Base-by-base conservation (phyloP, 2,797 vertebrate genomes). In the Taeniopygia guttata region DNA sequence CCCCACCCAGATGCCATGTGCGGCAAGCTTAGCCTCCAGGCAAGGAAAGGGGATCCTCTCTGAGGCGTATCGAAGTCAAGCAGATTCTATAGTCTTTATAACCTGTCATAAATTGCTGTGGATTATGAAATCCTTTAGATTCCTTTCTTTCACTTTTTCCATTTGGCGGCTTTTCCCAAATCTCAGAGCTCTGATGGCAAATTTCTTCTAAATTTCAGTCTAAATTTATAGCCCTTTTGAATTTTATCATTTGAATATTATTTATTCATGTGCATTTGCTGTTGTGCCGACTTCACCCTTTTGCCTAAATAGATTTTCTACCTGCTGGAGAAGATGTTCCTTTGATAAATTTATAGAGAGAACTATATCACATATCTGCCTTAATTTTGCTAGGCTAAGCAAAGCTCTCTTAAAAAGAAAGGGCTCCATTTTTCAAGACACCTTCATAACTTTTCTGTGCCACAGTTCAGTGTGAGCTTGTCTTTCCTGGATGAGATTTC, bases 221-320 rank as follows among this genome's bases (percentile, higher is more conserved):
- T 81, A 88, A 80, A 88, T 90, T 83, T 94, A 94, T 86, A 52
- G 69, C 36, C 43, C 73, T 43, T 78, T 55, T 62, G 20, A 68
- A 72, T 87, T 87, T 91, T 75, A 91, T 95, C 36, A 83, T 93
- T 95, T 91, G 73, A 94, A 66, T 91, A 90, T 95, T 95, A 96
- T 95, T 96, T 90, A 94, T 93, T 94, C 62, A 62, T 62, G 55
- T 69, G 85, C 79, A 45, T 93, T 81, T 73, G 43, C 36, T 81
- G 54, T 49, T 78, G 45, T 91, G 91, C 87, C 83, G 90, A 6
- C 80, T 89, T 84, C 74, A 60, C 21, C 30, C 73, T 87, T 80
- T 81, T 84, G 46, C n/a, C 84, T 93, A 76, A 96, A 93, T n/a
- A 90, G 76, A 43, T 91, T 91, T 94, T 87, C 48, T n/a, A 62